Base-by-base conservation (phyloP, 2,888 invertebrate genomes). In the Pardosa pseudoannulata region DNA sequence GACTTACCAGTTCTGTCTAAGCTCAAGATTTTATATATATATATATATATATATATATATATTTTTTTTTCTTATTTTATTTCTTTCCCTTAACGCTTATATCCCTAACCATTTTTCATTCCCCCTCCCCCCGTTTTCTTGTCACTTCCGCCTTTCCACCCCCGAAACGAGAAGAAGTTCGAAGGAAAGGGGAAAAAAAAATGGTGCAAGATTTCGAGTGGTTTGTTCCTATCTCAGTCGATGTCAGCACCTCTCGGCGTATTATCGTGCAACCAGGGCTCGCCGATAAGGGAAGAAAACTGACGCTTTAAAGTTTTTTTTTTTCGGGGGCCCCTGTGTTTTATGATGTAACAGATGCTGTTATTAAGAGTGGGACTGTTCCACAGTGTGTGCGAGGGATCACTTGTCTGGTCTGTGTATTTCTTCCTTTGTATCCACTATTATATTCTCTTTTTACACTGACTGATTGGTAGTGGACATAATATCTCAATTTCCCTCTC, bases 211-310 rank as follows among this genome's bases (percentile, higher is more conserved):
- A 76, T 76, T 83, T 83, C 76, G 65, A 83, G 82, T 83, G 82
- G 76, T 41, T 76, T 83, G 71, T 70, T 76, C 82, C 76, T 83
- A 83, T 83, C 82, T 46, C 39, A 62, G 62, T 62, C 70, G n/a
- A 32, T 76, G 76, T 71, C 76, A 76, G 71, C 76, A 76, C 76
- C 82, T 76, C 76, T 75, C 71, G 32, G 50, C 64, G 64, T 76
- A 76, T 71, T 76, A 83, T 83, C 73, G 39, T 62, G 56, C 28
- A 68, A 68, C 28, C 31, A 2, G 31, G 46, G 36, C 19, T 28
- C 16, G 29, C 13, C 23, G 68, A 68, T 68, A 68, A 68, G 68
- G 23, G n/a, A n/a, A n/a, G 11, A 36, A n/a, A 36, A 13, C 68
- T 23, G 11, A 68, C 36, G 68, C 41, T 13, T 5, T 16, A 46